These are phyloP conservation scores for Malurus cyaneus DNA, from an alignment of 2,113 vertebrate genomes.

Conservation along the genomic window DNA sequence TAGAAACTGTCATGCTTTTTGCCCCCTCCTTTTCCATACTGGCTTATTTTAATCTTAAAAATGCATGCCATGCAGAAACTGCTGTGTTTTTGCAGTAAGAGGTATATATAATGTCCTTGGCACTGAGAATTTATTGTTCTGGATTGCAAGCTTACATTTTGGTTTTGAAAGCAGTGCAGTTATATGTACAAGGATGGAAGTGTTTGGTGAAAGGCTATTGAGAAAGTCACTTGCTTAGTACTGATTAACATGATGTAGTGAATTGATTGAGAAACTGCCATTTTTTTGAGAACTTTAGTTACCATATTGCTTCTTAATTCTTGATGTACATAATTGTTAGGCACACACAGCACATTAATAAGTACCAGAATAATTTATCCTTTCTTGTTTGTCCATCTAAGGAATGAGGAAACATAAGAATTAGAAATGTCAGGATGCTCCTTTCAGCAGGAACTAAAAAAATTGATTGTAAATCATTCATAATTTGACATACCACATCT, in stretches of 20 bases:
- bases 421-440: neutral
- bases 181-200: neutral
- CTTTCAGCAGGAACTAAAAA: neutral
- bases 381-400: neutral
- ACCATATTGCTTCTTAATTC: neutral
- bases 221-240: neutral
- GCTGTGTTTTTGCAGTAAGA: neutral
- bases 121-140: neutral
- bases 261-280: neutral
- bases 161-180: neutral
- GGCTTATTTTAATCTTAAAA: neutral
- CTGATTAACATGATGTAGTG: neutral
- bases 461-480: conserved; percentile 7
- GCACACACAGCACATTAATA: neutral
- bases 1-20: neutral
- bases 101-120: neutral
- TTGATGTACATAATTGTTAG: neutral
- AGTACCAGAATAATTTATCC: neutral
- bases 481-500: neutral
- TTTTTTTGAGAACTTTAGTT: neutral
- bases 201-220: neutral
- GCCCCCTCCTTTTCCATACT: neutral
- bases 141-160: neutral
- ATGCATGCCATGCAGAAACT: neutral
- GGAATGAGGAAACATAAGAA: neutral